phyloP scores from a whole-genome alignment of 2,888 invertebrate genomes.

The Cyaniris semiargus region DNA sequence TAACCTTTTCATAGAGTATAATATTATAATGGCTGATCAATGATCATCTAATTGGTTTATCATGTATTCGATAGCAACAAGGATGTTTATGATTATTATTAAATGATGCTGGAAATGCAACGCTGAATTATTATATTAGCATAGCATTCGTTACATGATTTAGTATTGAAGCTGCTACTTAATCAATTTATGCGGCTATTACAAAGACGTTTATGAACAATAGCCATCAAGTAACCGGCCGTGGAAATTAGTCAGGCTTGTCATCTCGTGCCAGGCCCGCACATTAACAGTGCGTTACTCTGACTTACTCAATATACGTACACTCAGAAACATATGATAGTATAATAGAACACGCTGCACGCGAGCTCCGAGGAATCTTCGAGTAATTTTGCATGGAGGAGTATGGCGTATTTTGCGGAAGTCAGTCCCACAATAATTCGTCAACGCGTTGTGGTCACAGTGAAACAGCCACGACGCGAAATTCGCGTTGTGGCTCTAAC shows the following conservation, averaged over 20 bases:
- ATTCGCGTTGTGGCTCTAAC: too few species aligned
- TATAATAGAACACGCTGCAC: neutral
- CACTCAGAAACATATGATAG: neutral
- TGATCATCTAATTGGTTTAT: neutral
- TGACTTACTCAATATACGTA: slow-evolving; percentile 33
- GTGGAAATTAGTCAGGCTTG: slow-evolving; percentile 35
- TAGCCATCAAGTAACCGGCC: slow-evolving; percentile 31
- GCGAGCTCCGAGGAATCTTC: neutral
- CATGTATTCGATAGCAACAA: neutral
- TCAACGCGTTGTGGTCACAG: too few species aligned
- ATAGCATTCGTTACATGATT: neutral
- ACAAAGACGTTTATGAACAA: slow-evolving; percentile 28
- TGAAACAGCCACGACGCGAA: too few species aligned
- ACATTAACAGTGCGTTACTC: slow-evolving; percentile 39
- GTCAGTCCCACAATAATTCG: too few species aligned
- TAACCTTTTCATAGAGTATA: neutral
- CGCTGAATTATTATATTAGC: neutral
- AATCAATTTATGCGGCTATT: slow-evolving; percentile 29
- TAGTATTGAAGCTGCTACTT: neutral
- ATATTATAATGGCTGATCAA: neutral
- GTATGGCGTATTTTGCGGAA: too few species aligned
- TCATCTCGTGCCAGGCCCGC: slow-evolving; percentile 34
- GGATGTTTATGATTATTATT: neutral
- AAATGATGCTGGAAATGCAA: neutral
- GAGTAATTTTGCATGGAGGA: neutral